A percentile compares a stretch with the other conserved stretches of the same genome.
These are phyloP conservation scores for Arrhamphus sclerolepis DNA, from an alignment of 2,797 vertebrate species.

Conservation along the genomic window DNA sequence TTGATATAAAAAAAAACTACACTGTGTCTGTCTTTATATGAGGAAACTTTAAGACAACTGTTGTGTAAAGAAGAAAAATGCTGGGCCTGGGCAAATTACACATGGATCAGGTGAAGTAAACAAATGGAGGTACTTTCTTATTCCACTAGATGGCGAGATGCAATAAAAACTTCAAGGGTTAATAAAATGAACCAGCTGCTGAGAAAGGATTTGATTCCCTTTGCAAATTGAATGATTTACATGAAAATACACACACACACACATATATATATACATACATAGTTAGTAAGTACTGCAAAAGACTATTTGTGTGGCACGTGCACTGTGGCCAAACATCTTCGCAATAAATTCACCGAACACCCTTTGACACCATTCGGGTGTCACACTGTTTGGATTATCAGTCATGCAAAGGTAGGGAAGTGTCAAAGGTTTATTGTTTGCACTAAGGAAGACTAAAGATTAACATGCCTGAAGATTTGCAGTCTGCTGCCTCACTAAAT, in stretches of 20 bases:
- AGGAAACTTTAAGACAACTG: neutral
- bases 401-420: conserved; percentile 45
- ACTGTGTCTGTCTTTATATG: conserved; percentile 51
- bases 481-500: neutral
- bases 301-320: neutral
- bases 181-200: neutral
- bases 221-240: neutral
- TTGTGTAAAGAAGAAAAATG: too few species aligned
- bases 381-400: conserved; percentile 52
- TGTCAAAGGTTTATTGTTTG: conserved; percentile 15
- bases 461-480: conserved; percentile 34
- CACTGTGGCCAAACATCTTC: neutral
- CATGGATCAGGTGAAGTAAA: neutral
- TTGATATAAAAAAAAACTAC: conserved; percentile 83
- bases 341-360: neutral
- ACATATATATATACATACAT: neutral
- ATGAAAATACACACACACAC: too few species aligned
- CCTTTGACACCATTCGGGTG: conserved; percentile 20
- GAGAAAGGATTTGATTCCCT: neutral
- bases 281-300: neutral
- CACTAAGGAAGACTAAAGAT: conserved; percentile 40
- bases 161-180: neutral
- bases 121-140: neutral
- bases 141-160: conserved; percentile 57
- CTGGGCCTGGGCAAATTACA: neutral